Conservation (phyloP, 1,140 invertebrate species). For the Galleria mellonella region DNA sequence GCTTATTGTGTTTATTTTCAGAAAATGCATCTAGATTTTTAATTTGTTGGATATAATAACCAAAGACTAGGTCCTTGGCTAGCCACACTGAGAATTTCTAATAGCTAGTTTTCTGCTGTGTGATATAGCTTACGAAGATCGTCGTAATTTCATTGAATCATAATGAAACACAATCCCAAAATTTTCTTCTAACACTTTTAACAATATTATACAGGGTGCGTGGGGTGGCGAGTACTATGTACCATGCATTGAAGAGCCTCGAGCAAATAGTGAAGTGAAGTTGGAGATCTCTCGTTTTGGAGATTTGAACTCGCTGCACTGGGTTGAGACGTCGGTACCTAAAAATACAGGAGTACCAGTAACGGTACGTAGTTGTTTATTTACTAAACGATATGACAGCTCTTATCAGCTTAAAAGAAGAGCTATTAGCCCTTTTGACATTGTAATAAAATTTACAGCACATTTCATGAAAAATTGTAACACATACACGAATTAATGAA, state of each 20-base stretch:
- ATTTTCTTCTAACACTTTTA: background rate
- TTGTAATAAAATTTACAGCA: background rate
- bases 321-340: constrained; percentile 14
- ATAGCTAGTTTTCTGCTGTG: no score
- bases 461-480: background rate
- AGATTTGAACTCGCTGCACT: constrained; percentile 18
- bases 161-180: no score
- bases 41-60: no score
- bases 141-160: no score
- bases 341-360: constrained; percentile 12
- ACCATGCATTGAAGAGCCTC: background rate
- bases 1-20: no score
- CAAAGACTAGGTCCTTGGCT: no score
- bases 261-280: background rate
- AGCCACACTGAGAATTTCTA: no score
- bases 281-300: constrained; percentile 12
- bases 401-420: no score
- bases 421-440: background rate
- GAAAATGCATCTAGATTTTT: no score
- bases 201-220: constrained; percentile 6
- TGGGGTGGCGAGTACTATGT: constrained; percentile 21
- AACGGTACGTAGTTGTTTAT: constrained; percentile 9
- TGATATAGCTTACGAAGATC: no score
- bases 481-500: no score
- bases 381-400: no score